phyloP scores from a whole-genome alignment of 2,797 vertebrate species.

The Cyclura pinguis region DNA sequence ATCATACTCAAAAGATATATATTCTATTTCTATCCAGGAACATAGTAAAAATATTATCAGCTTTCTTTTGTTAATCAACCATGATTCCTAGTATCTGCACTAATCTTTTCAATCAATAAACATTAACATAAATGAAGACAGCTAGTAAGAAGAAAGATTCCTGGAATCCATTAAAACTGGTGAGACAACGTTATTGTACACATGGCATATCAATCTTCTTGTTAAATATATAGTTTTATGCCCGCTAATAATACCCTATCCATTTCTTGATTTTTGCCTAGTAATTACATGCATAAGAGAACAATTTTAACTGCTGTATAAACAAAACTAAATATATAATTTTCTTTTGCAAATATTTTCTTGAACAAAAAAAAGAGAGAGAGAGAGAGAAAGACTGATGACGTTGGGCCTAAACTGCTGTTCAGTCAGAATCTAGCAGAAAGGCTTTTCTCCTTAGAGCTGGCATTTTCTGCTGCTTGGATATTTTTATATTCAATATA shows the following conservation, averaged over 20 bases:
- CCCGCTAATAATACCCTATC: not conserved
- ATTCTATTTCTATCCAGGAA: constrained; percentile 30
- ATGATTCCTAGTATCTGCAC: not conserved
- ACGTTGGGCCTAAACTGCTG: constrained; percentile 40
- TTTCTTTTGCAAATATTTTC: constrained; percentile 25
- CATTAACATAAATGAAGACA: not conserved
- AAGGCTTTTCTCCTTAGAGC: constrained; percentile 46
- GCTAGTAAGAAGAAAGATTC: not conserved
- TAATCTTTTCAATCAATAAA: not conserved
- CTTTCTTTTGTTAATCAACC: not conserved
- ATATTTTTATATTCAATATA: constrained; percentile 48
- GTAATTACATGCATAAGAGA: constrained; percentile 44
- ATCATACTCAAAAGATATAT: constrained; percentile 45
- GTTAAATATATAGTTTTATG: constrained; percentile 17
- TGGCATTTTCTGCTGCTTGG: constrained; percentile 50
- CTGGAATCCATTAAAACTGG: not conserved
- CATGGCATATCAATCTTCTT: not conserved
- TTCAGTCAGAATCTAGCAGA: constrained; percentile 37
- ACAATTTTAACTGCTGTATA: constrained; percentile 34
- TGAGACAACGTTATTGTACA: constrained; percentile 1
- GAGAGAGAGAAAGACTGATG: not conserved
- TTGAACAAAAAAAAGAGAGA: constrained; percentile 16
- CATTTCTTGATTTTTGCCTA: constrained; percentile 42
- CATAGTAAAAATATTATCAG: not conserved
- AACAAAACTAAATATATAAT: constrained; percentile 28